These are phyloP conservation scores for Chaenogobius annularis DNA, from an alignment of 2,113 vertebrate genomes.

Conservation along the genomic window DNA sequence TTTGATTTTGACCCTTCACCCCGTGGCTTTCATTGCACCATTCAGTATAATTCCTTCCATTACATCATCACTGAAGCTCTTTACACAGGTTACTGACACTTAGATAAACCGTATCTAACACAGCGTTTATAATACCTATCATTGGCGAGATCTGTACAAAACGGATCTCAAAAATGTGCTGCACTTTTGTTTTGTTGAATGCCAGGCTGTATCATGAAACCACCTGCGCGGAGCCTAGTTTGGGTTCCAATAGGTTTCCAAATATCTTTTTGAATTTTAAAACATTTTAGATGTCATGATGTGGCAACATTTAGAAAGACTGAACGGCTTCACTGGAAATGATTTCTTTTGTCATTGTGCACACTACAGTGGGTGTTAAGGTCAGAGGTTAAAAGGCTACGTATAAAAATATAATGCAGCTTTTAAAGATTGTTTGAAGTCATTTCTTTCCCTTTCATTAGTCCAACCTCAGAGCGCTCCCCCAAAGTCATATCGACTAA, in stretches of 20 bases:
- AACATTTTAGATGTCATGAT: slow-evolving; percentile 26
- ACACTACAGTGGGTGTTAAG: slow-evolving; percentile 10
- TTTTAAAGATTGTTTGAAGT: slow-evolving; percentile 39
- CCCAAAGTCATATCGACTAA: slow-evolving; percentile 56
- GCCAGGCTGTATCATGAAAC: slow-evolving; percentile 23
- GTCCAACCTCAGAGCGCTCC: not conserved
- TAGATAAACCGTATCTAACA: slow-evolving; percentile 71
- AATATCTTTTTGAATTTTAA: slow-evolving; percentile 31
- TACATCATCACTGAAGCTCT: slow-evolving; percentile 40
- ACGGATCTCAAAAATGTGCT: slow-evolving; percentile 24
- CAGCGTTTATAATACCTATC: slow-evolving; percentile 41
- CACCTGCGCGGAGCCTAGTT: slow-evolving; percentile 16
- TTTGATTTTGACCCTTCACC: slow-evolving; percentile 31
- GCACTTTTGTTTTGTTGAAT: slow-evolving; percentile 41
- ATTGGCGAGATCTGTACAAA: slow-evolving; percentile 23
- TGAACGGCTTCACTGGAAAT: not conserved
- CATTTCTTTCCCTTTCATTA: slow-evolving; percentile 12
- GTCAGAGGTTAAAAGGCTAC: slow-evolving; percentile 39
- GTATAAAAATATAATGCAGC: slow-evolving; percentile 25
- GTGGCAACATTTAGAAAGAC: slow-evolving; percentile 1
- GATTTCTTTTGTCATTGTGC: not conserved
- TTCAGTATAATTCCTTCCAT: slow-evolving; percentile 23
- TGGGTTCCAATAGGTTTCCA: slow-evolving; percentile 12
- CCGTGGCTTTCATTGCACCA: slow-evolving; percentile 25
- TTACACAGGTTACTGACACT: slow-evolving; percentile 63